These are phyloP conservation scores for Cossypha polioptera DNA, from an alignment of 2,797 vertebrate species.

Conservation along the genomic window DNA sequence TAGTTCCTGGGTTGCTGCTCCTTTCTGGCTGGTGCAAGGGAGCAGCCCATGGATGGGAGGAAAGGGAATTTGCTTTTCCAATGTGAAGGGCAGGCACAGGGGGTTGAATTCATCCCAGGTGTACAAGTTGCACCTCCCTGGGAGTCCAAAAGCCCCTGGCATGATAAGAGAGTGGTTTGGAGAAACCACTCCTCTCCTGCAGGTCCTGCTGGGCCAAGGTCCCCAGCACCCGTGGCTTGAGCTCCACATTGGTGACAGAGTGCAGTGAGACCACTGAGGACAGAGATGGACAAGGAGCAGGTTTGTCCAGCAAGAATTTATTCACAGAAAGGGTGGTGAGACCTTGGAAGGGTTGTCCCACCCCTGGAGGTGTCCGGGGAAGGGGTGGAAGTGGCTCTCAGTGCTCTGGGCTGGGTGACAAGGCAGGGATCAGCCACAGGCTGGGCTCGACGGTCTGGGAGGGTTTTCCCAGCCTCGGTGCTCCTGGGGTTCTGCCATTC, in stretches of 20 bases:
- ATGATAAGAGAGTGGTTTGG: accelerated
- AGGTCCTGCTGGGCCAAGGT: background rate
- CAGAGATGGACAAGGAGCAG: background rate
- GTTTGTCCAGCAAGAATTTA: background rate
- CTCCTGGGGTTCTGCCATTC: background rate
- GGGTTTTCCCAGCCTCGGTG: background rate
- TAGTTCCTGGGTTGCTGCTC: accelerated
- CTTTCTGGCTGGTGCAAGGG: background rate
- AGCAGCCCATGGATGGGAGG: accelerated
- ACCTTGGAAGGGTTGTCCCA: background rate
- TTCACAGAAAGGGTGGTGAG: background rate
- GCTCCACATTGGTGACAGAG: accelerated
- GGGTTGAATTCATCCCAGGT: background rate
- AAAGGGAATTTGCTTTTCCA: background rate
- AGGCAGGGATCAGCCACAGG: accelerated
- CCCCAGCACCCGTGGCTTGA: accelerated
- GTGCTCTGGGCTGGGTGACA: background rate
- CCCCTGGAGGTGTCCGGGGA: background rate
- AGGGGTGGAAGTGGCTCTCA: background rate
- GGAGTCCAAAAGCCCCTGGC: background rate
- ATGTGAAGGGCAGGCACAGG: accelerated
- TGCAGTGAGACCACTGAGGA: accelerated
- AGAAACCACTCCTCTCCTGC: background rate
- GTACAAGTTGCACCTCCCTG: background rate
- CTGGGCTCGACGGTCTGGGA: background rate